phyloP scores from a whole-genome alignment of 2,113 vertebrate species.

The Anser brachyrhynchus region DNA sequence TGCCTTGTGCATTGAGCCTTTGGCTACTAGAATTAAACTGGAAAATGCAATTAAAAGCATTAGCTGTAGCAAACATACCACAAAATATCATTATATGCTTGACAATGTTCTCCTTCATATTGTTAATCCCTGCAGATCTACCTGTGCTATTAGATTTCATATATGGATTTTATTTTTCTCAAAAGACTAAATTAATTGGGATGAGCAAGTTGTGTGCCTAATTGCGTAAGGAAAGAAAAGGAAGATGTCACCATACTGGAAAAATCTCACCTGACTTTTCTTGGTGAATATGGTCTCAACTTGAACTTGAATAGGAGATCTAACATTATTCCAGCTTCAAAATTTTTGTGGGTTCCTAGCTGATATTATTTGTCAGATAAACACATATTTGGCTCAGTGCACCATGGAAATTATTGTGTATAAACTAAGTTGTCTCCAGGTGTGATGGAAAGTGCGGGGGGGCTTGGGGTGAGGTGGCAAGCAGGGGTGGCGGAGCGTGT shows the following conservation, averaged over 20 bases:
- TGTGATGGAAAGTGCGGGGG: neutral
- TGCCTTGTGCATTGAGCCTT: conserved; percentile 53
- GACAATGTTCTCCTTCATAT: conserved; percentile 53
- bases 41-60: conserved; percentile 66
- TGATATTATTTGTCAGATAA: neutral
- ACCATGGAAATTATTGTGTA: neutral
- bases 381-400: neutral
- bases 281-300: neutral
- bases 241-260: neutral
- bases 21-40: conserved; percentile 66
- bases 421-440: neutral
- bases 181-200: conserved; percentile 8
- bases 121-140: conserved; percentile 37
- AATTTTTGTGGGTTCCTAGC: neutral
- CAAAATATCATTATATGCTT: conserved; percentile 60
- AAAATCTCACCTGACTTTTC: neutral
- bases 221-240: neutral
- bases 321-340: neutral
- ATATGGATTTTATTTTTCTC: conserved; percentile 13
- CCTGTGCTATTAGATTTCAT: conserved; percentile 57
- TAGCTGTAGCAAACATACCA: conserved; percentile 42
- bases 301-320: neutral
- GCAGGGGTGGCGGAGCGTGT: neutral
- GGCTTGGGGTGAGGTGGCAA: neutral
- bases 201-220: neutral